Percentiles rank a stretch among this genome's conserved stretches.
phyloP scores from a whole-genome alignment of 2,797 vertebrate genomes.

The Brachymystax lenok region DNA sequence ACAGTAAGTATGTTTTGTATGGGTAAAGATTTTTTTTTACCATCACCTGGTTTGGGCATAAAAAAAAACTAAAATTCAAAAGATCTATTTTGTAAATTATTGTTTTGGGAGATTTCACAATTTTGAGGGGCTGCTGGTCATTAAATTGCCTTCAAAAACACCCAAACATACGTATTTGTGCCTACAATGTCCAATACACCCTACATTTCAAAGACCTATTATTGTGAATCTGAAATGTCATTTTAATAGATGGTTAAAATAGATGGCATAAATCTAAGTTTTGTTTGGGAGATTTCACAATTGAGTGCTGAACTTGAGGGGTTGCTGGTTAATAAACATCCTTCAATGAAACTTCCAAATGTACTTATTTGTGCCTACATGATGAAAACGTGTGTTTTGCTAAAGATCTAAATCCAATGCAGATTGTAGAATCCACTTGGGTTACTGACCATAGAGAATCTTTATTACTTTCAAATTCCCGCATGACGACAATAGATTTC shows the following conservation, averaged over 20 bases:
- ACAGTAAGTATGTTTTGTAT: too few species aligned
- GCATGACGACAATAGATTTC: conserved; percentile 26
- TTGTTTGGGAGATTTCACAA: neutral
- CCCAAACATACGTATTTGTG: too few species aligned
- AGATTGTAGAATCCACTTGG: conserved; percentile 5
- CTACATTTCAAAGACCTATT: neutral
- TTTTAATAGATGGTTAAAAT: neutral
- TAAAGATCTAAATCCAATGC: conserved; percentile 11
- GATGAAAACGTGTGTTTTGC: conserved; percentile 39
- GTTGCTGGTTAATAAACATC: neutral
- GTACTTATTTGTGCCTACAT: conserved; percentile 8
- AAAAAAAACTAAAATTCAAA: neutral
- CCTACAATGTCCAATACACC: neutral
- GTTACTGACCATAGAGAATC: conserved; percentile 32
- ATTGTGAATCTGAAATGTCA: neutral
- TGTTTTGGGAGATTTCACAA: too few species aligned
- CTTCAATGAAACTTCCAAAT: neutral
- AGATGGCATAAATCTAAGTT: neutral
- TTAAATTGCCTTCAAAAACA: too few species aligned
- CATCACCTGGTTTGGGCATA: too few species aligned
- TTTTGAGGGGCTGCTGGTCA: too few species aligned
- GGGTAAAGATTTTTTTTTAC: too few species aligned
- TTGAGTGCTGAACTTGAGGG: neutral
- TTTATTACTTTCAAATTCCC: conserved; percentile 16
- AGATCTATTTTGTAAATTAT: too few species aligned